A percentile compares a stretch with the other conserved stretches of the same genome.
phyloP scores from a whole-genome alignment of 1,140 invertebrate genomes.

The Zaprionus tsacasi region DNA sequence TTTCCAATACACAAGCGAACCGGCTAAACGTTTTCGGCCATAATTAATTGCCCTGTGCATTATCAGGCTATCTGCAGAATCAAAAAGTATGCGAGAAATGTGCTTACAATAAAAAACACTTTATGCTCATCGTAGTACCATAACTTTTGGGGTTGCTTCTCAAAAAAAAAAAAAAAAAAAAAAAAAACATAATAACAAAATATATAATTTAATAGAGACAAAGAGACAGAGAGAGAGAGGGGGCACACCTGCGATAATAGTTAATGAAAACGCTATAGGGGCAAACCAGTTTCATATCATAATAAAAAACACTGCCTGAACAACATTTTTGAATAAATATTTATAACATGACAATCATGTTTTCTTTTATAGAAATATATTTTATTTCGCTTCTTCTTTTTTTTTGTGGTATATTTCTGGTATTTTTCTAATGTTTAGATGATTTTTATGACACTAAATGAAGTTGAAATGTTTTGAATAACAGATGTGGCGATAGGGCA shows the following conservation, averaged over 20 bases:
- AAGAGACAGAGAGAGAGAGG: not conserved
- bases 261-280: conserved; percentile 35
- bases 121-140: conserved; percentile 49
- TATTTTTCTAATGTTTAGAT: conserved; percentile 22
- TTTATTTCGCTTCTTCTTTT: conserved; percentile 10
- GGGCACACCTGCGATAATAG: conserved; percentile 19
- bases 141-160: conserved; percentile 46
- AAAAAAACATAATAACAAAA: not conserved
- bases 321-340: conserved; percentile 75
- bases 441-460: conserved; percentile 13
- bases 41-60: conserved; percentile 55
- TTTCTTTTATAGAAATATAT: not conserved
- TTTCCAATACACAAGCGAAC: conserved; percentile 69
- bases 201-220: not conserved
- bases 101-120: conserved; percentile 28
- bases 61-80: not conserved
- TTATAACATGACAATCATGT: conserved; percentile 55
- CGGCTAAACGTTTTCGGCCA: conserved; percentile 8
- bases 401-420: not conserved
- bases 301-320: conserved; percentile 71
- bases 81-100: not conserved
- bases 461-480: conserved; percentile 1
- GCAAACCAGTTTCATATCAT: conserved; percentile 67
- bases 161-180: not conserved
- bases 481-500: not conserved